These are phyloP conservation scores for Arenicola marina DNA, from an alignment of 2,888 invertebrate genomes.

Conservation along the genomic window DNA sequence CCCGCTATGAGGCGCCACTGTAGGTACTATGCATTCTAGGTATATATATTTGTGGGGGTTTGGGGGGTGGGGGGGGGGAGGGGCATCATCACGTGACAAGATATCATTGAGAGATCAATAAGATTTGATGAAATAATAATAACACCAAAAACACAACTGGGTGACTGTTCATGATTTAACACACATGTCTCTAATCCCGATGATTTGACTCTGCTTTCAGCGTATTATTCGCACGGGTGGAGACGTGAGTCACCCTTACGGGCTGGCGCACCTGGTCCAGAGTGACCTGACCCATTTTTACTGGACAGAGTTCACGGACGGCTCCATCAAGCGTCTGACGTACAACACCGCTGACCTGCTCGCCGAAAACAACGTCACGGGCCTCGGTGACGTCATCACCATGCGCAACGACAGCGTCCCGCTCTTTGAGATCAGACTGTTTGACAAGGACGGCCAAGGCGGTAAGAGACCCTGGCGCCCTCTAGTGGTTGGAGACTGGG, in stretches of 20 bases:
- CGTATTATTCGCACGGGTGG: no score
- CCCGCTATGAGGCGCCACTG: no score
- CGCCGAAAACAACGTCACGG: neutral
- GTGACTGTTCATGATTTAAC: no score
- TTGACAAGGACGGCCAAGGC: constrained; percentile 41
- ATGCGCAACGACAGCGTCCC: constrained; percentile 69
- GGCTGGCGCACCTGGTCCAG: constrained; percentile 85
- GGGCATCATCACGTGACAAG: no score
- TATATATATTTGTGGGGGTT: no score
- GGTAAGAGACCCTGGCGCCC: neutral
- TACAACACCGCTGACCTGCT: constrained; percentile 4
- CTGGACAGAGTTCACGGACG: constrained; percentile 83
- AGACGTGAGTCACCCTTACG: constrained; percentile 72
- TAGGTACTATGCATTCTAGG: no score
- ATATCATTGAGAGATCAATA: no score
- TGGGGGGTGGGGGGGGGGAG: no score
- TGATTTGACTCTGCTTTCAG: no score
- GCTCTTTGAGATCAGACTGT: constrained; percentile 67
- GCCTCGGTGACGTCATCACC: constrained; percentile 27
- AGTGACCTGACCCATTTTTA: constrained; percentile 65
- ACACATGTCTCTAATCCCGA: no score
- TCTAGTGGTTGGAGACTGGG: neutral
- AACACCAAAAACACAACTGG: no score
- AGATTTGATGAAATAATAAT: no score
- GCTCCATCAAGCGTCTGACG: constrained; percentile 33